A percentile compares a stretch with the other conserved stretches of the same genome.
Conservation (phyloP, 2,888 invertebrate species). For the Eupithecia tripunctaria region DNA sequence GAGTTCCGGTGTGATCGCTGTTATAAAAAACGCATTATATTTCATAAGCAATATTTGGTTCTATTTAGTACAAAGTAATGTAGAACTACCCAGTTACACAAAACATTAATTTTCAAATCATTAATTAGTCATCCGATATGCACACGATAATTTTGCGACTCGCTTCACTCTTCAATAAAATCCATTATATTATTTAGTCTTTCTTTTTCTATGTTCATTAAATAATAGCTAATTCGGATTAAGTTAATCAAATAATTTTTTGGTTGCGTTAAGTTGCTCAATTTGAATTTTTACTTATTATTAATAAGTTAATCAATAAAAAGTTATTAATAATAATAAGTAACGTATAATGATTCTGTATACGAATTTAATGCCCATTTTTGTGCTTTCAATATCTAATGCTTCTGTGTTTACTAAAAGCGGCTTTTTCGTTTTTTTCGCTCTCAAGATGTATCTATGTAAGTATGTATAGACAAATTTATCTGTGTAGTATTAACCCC, state of each 20-base stretch:
- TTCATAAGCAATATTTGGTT: neutral
- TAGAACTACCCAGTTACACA: neutral
- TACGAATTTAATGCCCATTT: conserved; percentile 73
- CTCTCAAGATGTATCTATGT: conserved; percentile 61
- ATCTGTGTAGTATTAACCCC: neutral
- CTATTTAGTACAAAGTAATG: neutral
- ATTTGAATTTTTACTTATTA: conserved; percentile 8
- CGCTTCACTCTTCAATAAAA: conserved; percentile 8
- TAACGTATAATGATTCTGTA: conserved; percentile 26
- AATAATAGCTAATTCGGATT: neutral
- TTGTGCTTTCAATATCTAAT: conserved; percentile 68
- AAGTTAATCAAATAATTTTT: conserved; percentile 2
- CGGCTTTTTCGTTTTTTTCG: conserved; percentile 65
- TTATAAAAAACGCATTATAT: neutral
- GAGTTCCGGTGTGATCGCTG: neutral
- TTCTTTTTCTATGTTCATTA: neutral
- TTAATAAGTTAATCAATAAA: neutral
- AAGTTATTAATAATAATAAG: conserved; percentile 6
- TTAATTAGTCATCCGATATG: neutral
- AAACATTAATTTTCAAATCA: neutral
- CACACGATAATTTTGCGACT: neutral
- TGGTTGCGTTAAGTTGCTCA: conserved; percentile 14
- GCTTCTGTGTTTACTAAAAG: conserved; percentile 69
- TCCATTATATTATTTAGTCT: neutral
- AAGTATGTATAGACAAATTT: conserved; percentile 52